A percentile compares a stretch with the other conserved stretches of the same genome.
These are phyloP conservation scores for Entosphenus tridentatus DNA, from an alignment of 2,113 vertebrate species.

Conservation along the genomic window DNA sequence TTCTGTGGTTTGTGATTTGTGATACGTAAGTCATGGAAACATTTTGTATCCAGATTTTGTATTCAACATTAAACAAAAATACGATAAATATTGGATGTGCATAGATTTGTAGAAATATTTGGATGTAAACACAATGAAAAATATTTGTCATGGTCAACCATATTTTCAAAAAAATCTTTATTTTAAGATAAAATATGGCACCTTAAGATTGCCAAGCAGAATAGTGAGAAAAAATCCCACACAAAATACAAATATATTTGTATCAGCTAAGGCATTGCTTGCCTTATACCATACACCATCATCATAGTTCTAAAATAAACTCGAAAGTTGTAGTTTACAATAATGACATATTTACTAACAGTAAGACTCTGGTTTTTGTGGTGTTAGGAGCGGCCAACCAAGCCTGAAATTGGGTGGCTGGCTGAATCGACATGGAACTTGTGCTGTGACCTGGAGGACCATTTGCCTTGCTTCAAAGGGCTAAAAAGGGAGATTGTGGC, in stretches of 20 bases:
- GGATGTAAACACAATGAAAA: no score
- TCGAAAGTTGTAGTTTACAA: neutral
- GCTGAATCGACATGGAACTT: slow-evolving; percentile 24
- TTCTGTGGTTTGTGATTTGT: no score
- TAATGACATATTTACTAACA: neutral
- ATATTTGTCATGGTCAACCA: no score
- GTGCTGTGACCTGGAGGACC: slow-evolving; percentile 32
- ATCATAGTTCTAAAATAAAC: slow-evolving; percentile 1
- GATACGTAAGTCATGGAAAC: no score
- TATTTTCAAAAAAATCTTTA: no score
- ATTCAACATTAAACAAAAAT: no score
- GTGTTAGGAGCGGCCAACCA: slow-evolving; percentile 20
- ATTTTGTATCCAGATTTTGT: no score
- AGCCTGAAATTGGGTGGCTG: slow-evolving; percentile 28
- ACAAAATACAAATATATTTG: neutral
- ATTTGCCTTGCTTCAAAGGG: slow-evolving; percentile 26
- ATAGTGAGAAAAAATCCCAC: neutral
- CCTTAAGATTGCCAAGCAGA: no score
- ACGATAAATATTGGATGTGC: no score
- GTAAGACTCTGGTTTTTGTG: slow-evolving; percentile 3
- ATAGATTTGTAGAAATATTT: no score
- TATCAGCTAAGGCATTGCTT: neutral
- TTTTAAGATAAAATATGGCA: no score
- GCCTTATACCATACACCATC: neutral
- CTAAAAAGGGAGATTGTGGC: slow-evolving; percentile 22